phyloP scores from a whole-genome alignment of 1,140 invertebrate species.

The Parapsyche elsis region DNA sequence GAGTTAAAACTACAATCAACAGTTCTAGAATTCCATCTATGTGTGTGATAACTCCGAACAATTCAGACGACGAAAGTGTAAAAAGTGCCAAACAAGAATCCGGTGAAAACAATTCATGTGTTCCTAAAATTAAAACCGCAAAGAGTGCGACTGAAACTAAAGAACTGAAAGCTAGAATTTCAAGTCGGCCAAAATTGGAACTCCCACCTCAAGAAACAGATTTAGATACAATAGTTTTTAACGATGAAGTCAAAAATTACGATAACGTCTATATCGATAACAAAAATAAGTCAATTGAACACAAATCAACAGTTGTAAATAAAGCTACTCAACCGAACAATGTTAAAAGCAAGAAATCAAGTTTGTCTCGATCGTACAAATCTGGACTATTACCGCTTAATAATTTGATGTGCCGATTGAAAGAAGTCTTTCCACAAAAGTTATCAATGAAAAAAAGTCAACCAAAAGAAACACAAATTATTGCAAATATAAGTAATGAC shows the following conservation, averaged over 20 bases:
- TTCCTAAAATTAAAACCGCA: not conserved
- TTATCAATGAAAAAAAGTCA: conserved; percentile 66
- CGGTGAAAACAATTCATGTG: not conserved
- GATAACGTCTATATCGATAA: conserved; percentile 25
- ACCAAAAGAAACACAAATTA: conserved; percentile 65
- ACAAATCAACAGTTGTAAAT: conserved; percentile 1
- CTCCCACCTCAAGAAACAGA: conserved; percentile 60
- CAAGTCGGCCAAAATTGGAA: conserved; percentile 64
- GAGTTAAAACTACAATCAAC: conserved; percentile 87
- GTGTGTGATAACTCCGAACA: conserved; percentile 90
- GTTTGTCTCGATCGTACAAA: conserved; percentile 60
- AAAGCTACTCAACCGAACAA: conserved; percentile 42
- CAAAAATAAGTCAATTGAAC: conserved; percentile 24
- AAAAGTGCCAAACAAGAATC: conserved; percentile 57
- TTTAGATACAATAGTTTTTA: conserved; percentile 55
- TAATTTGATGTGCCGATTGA: conserved; percentile 73
- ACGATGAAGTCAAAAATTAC: conserved; percentile 47
- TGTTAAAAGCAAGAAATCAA: conserved; percentile 57
- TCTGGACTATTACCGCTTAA: conserved; percentile 69
- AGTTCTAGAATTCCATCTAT: conserved; percentile 90
- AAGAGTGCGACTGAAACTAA: conserved; percentile 11
- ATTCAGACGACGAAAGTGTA: conserved; percentile 84
- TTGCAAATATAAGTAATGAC: conserved; percentile 67
- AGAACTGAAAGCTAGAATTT: conserved; percentile 41
- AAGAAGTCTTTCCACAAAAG: conserved; percentile 70